Evolutionary conservation across 2,113 vertebrate species (phyloP), one percentile per base, ranked within the genome.

Genomic region (Herpailurus yagouaroundi): DNA sequence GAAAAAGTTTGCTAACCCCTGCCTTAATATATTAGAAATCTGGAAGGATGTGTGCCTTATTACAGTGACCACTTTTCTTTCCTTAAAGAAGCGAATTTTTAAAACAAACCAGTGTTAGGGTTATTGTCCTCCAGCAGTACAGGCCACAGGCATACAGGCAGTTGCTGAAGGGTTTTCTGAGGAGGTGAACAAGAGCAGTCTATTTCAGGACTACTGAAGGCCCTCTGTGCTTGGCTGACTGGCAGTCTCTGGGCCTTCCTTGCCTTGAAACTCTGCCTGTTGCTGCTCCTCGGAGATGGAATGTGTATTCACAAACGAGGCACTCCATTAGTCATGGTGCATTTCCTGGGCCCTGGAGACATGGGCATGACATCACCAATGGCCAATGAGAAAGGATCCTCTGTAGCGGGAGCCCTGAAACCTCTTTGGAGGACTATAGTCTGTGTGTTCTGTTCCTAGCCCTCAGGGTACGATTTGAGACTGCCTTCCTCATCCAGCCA

Each of bases 271-370:
- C 76, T 64, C 66, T 50, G 95, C 94, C 83, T 92, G 80, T 81
- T 96, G 82, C 80, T 88, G 89, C 94, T 95, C n/a, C 92, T 97
- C 89, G 45, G 76, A 92, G 92, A 85, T 88, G 97, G 90, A 96
- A 95, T 97, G 96, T 97, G 96, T 94, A 92, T 97, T 97, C 92
- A 97, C 90, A 82, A 91, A 57, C 19, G 92, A 96, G 95, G 80
- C 11, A 12, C 91, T 95, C 88, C 85, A 79, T 97, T 97, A 98
- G 97, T 98, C 97, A 97, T 64, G 90, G 97, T 85, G 94, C 88
- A 96, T 98, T 98, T 98, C 97, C 95, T 98, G 97, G 94, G 97
- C 96, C 96, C 95, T 93, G 41, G 96, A 97, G 95, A 97, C 89
- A 92, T 14, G 64, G 77, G 31, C 88, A 92, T 98, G 97, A 98